Conservation (phyloP, 2,888 invertebrate species). For the Malacosoma neustria region DNA sequence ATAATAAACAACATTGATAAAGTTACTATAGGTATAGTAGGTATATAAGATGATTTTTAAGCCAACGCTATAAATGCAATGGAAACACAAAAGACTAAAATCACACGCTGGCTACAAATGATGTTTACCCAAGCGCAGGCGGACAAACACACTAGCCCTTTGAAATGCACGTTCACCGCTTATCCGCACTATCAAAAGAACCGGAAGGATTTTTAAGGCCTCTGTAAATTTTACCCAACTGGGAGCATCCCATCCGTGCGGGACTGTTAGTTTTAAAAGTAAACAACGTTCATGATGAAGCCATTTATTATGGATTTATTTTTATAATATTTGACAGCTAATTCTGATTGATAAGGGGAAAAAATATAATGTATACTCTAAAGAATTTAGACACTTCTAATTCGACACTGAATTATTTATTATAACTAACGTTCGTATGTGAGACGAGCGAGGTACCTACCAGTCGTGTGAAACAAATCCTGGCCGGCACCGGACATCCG, state of each 20-base stretch:
- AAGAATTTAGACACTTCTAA: background rate
- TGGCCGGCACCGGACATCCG: conserved; percentile 75
- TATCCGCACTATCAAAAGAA: conserved; percentile 45
- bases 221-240: conserved; percentile 25
- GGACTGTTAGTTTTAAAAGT: conserved; percentile 33
- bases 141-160: conserved; percentile 47
- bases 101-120: conserved; percentile 46
- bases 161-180: conserved; percentile 44
- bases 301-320: conserved; percentile 6
- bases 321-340: conserved; percentile 4
- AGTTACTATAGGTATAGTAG: no score
- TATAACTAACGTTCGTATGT: conserved; percentile 25
- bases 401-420: background rate
- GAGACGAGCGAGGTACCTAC: conserved; percentile 35
- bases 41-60: no score
- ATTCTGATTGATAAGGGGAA: conserved; percentile 5
- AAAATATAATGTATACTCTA: background rate
- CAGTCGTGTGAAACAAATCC: conserved; percentile 70
- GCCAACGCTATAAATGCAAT: conserved; percentile 23
- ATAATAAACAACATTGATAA: no score
- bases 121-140: conserved; percentile 51
- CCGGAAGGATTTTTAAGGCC: conserved; percentile 56
- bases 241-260: conserved; percentile 18
- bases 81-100: conserved; percentile 46
- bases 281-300: conserved; percentile 25